phyloP scores from a whole-genome alignment of 2,888 invertebrate species.

The Leptinotarsa peninsularis region DNA sequence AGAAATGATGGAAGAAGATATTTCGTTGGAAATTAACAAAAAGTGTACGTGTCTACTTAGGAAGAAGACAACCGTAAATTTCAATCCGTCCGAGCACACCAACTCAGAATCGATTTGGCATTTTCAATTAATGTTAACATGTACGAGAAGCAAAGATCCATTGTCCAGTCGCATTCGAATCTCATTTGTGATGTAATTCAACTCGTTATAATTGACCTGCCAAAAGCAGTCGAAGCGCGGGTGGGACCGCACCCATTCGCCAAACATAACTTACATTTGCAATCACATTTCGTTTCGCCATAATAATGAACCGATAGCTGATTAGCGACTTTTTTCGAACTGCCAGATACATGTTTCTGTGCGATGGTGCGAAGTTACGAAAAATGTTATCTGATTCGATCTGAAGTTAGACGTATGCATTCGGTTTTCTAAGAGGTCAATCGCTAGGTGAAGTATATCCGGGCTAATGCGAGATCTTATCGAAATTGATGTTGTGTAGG shows the following conservation, averaged over 20 bases:
- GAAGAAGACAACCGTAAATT: conserved; percentile 15
- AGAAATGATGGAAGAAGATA: background rate
- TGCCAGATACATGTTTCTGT: background rate
- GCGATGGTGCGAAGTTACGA: background rate
- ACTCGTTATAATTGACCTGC: conserved; percentile 27
- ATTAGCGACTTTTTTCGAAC: background rate
- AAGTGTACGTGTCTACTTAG: background rate
- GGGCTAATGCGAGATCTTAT: conserved; percentile 26
- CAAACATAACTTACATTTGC: conserved; percentile 21
- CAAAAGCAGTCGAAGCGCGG: conserved; percentile 19
- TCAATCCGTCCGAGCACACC: background rate
- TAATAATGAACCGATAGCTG: conserved; percentile 2
- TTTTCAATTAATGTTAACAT: conserved; percentile 27
- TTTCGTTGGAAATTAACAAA: background rate
- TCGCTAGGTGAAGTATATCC: conserved; percentile 19
- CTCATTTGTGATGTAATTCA: conserved; percentile 24
- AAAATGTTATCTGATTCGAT: background rate
- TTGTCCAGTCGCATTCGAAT: conserved; percentile 26
- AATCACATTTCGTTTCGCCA: conserved; percentile 15
- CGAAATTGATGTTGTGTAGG: conserved; percentile 14
- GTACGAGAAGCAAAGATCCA: background rate
- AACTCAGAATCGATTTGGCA: conserved; percentile 22
- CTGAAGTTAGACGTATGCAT: background rate
- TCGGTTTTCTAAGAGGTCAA: conserved; percentile 18
- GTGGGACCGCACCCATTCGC: conserved; percentile 16